Evolutionary conservation across 1,140 invertebrate species (phyloP), one percentile per base, ranked within the genome.

Genomic region (Drosophila simulans): DNA sequence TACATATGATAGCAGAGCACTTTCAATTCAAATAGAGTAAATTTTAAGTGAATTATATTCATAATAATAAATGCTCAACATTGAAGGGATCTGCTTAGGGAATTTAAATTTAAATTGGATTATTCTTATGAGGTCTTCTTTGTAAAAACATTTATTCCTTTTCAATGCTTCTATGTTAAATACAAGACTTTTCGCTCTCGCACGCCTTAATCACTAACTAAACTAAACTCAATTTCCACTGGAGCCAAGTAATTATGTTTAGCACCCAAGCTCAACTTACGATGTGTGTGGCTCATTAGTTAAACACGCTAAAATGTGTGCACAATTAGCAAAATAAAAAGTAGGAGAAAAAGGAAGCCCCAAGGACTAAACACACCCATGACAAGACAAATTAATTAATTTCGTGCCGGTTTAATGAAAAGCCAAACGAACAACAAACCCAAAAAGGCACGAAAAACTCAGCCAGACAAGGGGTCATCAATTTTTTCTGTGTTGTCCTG

Each of bases 351-450:
- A 25, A 27, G 39, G 40, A 31, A 54, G 43, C 43, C 49, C 65
- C 13, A 7, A 49, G 51, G 70, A 56, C 15, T 20, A 15, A 54
- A 27, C 62, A 70, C 77, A 55, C 65, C 69, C 58, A 64, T 39
- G 45, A 69, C 46, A 77, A 62, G 54, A 27, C 42, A 42, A 72
- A 82, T 68, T 82, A 82, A 86, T 88, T 86, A 82, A 82, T 72
- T 86, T 72, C 57, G 54, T 51, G 62, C 34, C 75, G 62, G 70
- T 76, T 88, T 88, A 86, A 82, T 88, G 75, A 82, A 86, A 86
- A 86, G 74, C 77, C 70, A 74, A 85, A 70, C 60, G 82, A 66
- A 60, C 77, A 81, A 78, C 56, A 51, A 68, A 52, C 59, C 57
- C 17, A 17, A 66, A 59, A 52, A 57, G 40, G 37, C 53, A 57